These are phyloP conservation scores for Lapara coniferarum DNA, from an alignment of 2,888 invertebrate species.

Conservation along the genomic window DNA sequence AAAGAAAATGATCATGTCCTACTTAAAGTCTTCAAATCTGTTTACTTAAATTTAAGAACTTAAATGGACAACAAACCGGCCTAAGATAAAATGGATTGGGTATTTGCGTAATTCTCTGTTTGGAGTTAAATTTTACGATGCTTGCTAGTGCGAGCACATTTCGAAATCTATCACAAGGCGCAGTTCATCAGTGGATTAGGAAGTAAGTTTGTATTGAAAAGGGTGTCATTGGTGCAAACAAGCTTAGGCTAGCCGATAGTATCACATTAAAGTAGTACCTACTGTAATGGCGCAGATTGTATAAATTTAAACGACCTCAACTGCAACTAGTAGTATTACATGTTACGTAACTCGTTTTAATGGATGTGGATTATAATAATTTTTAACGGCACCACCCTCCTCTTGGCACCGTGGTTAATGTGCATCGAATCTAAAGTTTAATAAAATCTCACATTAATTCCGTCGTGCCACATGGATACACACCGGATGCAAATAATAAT, in stretches of 20 bases:
- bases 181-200: not conserved
- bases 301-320: slow-evolving; percentile 31
- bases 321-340: slow-evolving; percentile 33
- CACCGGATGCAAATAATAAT: not conserved
- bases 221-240: not conserved
- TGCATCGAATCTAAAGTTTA: slow-evolving; percentile 69
- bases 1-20: slow-evolving; percentile 35
- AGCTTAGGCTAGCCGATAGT: not conserved
- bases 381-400: slow-evolving; percentile 46
- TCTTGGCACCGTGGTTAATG: slow-evolving; percentile 63
- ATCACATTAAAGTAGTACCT: not conserved
- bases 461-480: slow-evolving; percentile 55
- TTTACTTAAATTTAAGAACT: not conserved
- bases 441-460: slow-evolving; percentile 61
- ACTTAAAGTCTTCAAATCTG: not conserved
- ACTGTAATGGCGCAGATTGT: not conserved
- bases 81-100: slow-evolving; percentile 21
- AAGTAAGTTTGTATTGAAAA: not conserved
- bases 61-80: slow-evolving; percentile 9
- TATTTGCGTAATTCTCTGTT: slow-evolving; percentile 24
- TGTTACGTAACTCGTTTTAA: slow-evolving; percentile 41
- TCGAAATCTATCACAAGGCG: slow-evolving; percentile 23
- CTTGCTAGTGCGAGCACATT: slow-evolving; percentile 23
- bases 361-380: slow-evolving; percentile 50
- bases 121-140: slow-evolving; percentile 16